A percentile compares a stretch with the other conserved stretches of the same genome.
These are phyloP conservation scores for Rhynchonycteris naso DNA, from an alignment of 2,797 vertebrate species.

Conservation along the genomic window DNA sequence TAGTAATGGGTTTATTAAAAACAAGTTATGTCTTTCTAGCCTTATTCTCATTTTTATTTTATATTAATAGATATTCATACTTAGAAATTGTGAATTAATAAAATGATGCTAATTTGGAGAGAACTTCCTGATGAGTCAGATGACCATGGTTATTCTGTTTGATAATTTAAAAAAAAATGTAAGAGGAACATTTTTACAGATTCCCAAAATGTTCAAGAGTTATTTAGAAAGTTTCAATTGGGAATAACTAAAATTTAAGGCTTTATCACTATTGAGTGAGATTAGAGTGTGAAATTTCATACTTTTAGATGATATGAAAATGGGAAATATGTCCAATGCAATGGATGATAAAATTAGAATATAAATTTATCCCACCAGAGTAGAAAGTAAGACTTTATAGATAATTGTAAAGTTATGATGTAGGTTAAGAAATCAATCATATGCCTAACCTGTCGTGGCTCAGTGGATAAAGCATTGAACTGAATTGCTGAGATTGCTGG, in stretches of 20 bases:
- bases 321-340: not conserved
- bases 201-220: not conserved
- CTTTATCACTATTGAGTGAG: constrained; percentile 13
- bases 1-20: not conserved
- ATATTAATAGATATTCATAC: not conserved
- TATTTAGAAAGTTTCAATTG: not conserved
- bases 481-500: no score
- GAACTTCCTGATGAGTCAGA: not conserved
- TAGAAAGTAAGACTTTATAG: not conserved
- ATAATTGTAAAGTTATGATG: not conserved
- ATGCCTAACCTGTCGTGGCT: no score
- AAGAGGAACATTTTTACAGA: not conserved
- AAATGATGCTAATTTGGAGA: not conserved
- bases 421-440: not conserved
- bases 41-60: not conserved
- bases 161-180: not conserved
- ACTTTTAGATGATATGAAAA: not conserved
- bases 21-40: not conserved
- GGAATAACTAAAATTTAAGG: not conserved
- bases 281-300: not conserved
- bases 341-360: constrained; percentile 30
- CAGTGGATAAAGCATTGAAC: no score
- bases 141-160: not conserved
- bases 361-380: not conserved
- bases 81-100: constrained; percentile 6